Evolutionary conservation across 2,888 invertebrate genomes (phyloP), one percentile per base, ranked within the genome.

Genomic region (Dioctria linearis): DNA sequence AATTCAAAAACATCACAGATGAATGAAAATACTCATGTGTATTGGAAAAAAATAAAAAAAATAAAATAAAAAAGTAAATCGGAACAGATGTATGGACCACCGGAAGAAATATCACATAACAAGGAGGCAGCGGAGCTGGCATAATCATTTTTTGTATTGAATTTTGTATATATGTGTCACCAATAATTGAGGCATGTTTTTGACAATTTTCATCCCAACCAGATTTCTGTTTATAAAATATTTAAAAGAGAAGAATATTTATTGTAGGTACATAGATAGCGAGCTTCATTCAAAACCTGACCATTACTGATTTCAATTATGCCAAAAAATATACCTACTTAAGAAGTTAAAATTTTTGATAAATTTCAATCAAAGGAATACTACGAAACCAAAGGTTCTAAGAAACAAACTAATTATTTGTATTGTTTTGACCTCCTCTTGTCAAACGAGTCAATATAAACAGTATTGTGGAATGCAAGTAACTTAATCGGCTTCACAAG

Each of bases 1-100:
- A 54, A 73, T 73, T 54, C 71, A 73, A 73, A 54, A 54, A 54
- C 11, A 54, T 54, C 54, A 54, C 54, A n/a, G 54, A 54, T n/a
- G 54, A 54, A 54, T n/a, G 54, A 54, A 54, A 54, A 54, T 54
- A 54, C 54, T n/a, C 54, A 54, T 11, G 54, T 1, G 54, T 54
- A 54, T 54, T 54, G 6, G 4, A 2, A 46, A 8, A 5, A 8
- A 8, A 46, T 6, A 46, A 46, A 46, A 46, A 54, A 11, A 54
- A 25, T 1, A 25, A 25, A 25, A 25, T 1, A 25, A 25, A 25
- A 25, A 25, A 0, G 25, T 25, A 25, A 25, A 25, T 25, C 25
- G 4, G 11, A 54, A 8, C 54, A 54, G 11, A 54, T 54, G 54
- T 54, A 54, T n/a, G 54, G 4, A 11, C 25, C 25, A 25, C 54